A percentile compares a stretch with the other conserved stretches of the same genome.
phyloP scores from a whole-genome alignment of 2,888 invertebrate species.

The Glyphotaelius pellucidus region DNA sequence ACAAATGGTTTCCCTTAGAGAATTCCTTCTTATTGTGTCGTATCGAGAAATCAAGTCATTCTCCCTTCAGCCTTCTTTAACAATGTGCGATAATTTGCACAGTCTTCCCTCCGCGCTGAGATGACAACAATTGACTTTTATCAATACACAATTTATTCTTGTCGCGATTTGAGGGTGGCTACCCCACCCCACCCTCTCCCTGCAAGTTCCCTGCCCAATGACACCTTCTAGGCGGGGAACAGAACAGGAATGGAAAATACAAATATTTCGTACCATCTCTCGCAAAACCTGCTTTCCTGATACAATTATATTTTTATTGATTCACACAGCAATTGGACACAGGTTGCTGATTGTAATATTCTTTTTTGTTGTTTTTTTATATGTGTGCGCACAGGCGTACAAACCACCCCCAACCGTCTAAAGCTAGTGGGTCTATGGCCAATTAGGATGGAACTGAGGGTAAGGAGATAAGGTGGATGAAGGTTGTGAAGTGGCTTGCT shows the following conservation, averaged over 20 bases:
- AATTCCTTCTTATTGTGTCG: constrained; percentile 39
- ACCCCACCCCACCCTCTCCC: not conserved
- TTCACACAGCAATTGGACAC: no score
- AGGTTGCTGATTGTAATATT: no score
- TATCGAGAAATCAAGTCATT: constrained; percentile 25
- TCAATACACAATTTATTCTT: constrained; percentile 48
- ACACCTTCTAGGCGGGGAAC: not conserved
- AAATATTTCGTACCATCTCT: not conserved
- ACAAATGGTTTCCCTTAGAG: constrained; percentile 9
- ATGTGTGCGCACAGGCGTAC: no score
- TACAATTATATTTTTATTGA: no score
- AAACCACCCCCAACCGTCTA: no score
- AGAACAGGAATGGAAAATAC: not conserved
- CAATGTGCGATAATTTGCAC: constrained; percentile 31
- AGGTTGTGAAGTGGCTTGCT: no score
- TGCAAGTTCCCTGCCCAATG: not conserved
- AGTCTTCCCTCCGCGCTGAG: not conserved
- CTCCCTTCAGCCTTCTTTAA: not conserved
- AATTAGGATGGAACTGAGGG: no score
- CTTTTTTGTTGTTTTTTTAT: no score
- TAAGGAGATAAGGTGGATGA: no score
- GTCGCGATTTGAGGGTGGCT: constrained; percentile 26
- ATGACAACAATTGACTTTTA: constrained; percentile 51
- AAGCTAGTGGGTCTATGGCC: no score
- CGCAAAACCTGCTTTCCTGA: not conserved